Base-by-base conservation (phyloP, 2,797 vertebrate species). In the Betta splendens region DNA sequence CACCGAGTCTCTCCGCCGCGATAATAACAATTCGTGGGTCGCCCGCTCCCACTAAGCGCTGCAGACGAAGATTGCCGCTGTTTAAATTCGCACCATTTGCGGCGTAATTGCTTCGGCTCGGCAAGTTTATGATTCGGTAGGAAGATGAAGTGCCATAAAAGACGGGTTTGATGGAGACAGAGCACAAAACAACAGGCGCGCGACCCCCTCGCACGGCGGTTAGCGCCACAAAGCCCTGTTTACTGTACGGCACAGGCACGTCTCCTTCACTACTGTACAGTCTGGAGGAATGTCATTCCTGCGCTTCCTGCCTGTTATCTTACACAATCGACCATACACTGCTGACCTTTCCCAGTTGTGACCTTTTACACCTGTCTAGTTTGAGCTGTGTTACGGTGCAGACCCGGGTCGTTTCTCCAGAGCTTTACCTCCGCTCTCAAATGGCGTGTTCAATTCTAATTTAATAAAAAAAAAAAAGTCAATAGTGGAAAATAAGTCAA, bases 11-110 rank as follows among this genome's bases (percentile, higher is more conserved):
- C 56, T 20, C 54, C 44, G 53, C 54, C 44, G 53, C 50, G 73
- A 82, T 81, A 59, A 80, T 66, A 69, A 77, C 77, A 67, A 66
- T 78, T 67, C 15, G 46, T 18, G 71, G 49, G 57, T 64, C 55
- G 21, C 69, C 69, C 61, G 52, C 74, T 68, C 55, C 64, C 53
- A 29, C 59, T 39, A 49, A 73, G 66, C 73, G 21, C 28, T 25
- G 38, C 53, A 62, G 79, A 79, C 60, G 40, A 38, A 12, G 23
- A 46, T 42, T 47, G 49, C 65, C 28, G 75, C 50, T 31, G 70
- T 79, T 79, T 58, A 63, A 78, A 85, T 69, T 81, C 37, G n/a
- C 46, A 64, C 72, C 51, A 63, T 78, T 83, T 75, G 72, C 37
- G 11, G 32, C 1, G 51, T 75, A 76, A 87, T 79, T 84, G 70